Percentiles rank a stretch among this genome's conserved stretches.
Conservation (phyloP, 2,797 vertebrate genomes). For the Cuniculus paca region DNA sequence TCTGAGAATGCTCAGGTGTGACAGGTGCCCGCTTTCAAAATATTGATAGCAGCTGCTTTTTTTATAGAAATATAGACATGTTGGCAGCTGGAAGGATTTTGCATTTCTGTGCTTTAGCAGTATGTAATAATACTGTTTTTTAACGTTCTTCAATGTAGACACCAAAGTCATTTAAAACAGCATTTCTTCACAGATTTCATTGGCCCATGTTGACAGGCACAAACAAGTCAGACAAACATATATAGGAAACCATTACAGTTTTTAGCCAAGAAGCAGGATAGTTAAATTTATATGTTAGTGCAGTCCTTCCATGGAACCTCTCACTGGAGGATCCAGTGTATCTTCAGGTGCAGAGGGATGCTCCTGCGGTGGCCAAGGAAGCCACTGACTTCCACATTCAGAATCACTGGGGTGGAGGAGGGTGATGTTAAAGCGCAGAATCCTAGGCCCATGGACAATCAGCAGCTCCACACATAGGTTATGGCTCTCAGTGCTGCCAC, state of each 20-base stretch:
- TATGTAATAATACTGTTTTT: background rate
- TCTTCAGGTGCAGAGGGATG: background rate
- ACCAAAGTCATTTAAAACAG: conserved; percentile 33
- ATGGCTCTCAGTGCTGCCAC: background rate
- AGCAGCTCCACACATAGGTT: background rate
- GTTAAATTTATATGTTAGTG: conserved; percentile 19
- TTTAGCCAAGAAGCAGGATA: background rate
- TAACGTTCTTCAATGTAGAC: conserved; percentile 20
- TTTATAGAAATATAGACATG: background rate
- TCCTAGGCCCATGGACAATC: background rate
- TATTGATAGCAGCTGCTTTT: background rate
- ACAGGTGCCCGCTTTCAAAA: background rate
- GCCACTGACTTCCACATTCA: background rate
- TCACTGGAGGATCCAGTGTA: background rate
- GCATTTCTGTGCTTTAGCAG: background rate
- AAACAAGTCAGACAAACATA: background rate
- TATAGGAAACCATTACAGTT: background rate
- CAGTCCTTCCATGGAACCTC: background rate
- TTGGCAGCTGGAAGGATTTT: background rate
- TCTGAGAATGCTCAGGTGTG: background rate
- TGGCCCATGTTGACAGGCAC: background rate
- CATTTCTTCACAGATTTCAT: background rate
- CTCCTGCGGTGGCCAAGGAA: background rate
- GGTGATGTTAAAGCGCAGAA: background rate
- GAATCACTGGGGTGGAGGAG: background rate